Conservation (phyloP, 2,888 invertebrate genomes). For the Drosophila rellima region DNA sequence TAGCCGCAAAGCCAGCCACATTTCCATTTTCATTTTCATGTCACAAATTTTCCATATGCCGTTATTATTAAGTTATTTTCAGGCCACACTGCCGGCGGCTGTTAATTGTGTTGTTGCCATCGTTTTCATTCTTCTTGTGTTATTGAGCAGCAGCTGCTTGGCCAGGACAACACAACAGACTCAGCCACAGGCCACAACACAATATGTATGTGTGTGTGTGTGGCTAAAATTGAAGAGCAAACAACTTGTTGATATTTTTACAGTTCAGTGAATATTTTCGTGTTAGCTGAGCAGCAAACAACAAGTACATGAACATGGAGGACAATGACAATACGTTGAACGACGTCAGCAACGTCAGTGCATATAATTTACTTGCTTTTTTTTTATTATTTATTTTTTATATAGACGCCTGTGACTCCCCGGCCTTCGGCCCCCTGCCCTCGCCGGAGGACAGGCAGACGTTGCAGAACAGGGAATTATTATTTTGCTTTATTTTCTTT, state of each 20-base stretch:
- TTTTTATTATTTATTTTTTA: constrained; percentile 63
- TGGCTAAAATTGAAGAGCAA: constrained; percentile 72
- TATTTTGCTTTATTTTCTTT: constrained; percentile 7
- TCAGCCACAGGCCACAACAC: constrained; percentile 34
- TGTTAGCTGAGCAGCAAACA: constrained; percentile 46
- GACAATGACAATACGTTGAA: constrained; percentile 48
- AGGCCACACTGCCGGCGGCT: constrained; percentile 48
- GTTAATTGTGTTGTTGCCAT: constrained; percentile 71
- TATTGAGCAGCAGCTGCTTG: constrained; percentile 74
- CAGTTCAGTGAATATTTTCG: constrained; percentile 79
- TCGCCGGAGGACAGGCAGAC: constrained; percentile 37
- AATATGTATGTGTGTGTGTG: constrained; percentile 38
- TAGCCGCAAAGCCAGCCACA: constrained; percentile 18
- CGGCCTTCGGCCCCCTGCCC: no score
- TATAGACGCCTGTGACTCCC: constrained; percentile 34
- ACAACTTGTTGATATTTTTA: constrained; percentile 81
- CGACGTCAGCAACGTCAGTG: constrained; percentile 77
- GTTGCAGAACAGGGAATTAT: constrained; percentile 32
- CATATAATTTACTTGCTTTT: constrained; percentile 56
- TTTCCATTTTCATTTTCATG: constrained; percentile 50
- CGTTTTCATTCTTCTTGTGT: constrained; percentile 28
- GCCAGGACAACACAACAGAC: constrained; percentile 41
- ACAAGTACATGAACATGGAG: constrained; percentile 36
- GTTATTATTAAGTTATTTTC: constrained; percentile 73
- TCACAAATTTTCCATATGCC: constrained; percentile 75